Evolutionary conservation across 2,113 vertebrate species (phyloP).

Genomic region (Chamaea fasciata): DNA sequence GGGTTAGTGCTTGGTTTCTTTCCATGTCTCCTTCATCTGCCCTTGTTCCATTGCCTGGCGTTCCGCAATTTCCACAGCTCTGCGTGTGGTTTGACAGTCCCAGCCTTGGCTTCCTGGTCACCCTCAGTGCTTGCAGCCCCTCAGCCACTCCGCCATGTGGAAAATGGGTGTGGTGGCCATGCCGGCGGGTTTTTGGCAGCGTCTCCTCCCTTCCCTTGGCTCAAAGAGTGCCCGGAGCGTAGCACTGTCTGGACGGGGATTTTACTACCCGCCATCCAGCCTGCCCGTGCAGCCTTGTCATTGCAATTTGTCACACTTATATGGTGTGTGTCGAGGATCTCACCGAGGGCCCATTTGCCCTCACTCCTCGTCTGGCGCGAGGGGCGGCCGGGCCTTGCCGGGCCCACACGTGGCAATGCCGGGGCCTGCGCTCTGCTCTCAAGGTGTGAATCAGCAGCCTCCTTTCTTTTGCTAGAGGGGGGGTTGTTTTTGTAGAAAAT

Average conservation of each 20-base stretch:
- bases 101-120: neutral
- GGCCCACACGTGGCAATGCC: fast-evolving
- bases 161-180: neutral
- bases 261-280: neutral
- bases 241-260: neutral
- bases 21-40: neutral
- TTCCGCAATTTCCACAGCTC: neutral
- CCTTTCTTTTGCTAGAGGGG: neutral
- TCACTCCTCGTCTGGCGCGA: fast-evolving
- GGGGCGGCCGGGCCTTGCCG: fast-evolving
- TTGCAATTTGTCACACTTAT: slow-evolving; percentile 7
- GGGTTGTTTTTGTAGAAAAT: neutral
- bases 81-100: fast-evolving
- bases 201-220: neutral
- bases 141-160: neutral
- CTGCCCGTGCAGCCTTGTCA: neutral
- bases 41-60: neutral
- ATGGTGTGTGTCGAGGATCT: neutral
- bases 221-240: neutral
- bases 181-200: neutral
- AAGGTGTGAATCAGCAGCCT: neutral
- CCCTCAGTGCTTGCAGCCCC: neutral
- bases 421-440: fast-evolving
- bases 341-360: neutral
- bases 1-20: neutral